Evolutionary conservation across 2,888 invertebrate species (phyloP).

Genomic region (Spisula subtruncata): DNA sequence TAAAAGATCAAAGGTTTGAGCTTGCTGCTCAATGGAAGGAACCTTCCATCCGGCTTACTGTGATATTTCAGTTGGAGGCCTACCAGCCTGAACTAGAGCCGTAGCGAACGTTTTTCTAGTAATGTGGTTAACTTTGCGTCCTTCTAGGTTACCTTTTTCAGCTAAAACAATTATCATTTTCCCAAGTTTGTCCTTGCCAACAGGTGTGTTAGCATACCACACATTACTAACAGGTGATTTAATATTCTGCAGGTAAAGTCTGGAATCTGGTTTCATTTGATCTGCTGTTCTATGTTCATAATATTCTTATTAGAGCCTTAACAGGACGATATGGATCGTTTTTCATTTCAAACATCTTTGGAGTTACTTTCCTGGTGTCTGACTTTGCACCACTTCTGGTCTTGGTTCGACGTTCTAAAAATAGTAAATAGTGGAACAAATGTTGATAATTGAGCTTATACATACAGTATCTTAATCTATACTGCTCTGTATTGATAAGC

Average conservation of each 20-base stretch:
- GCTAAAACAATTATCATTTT: constrained; percentile 37
- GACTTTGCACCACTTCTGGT: no score
- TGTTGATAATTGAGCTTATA: no score
- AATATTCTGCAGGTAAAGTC: constrained; percentile 41
- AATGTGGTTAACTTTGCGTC: constrained; percentile 46
- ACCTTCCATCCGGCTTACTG: constrained; percentile 34
- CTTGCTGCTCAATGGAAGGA: constrained; percentile 21
- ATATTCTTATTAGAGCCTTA: no score
- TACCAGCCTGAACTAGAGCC: constrained; percentile 43
- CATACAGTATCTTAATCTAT: no score
- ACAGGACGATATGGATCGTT: no score
- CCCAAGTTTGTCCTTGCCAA: constrained; percentile 46
- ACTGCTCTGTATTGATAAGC: no score
- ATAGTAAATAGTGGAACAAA: no score
- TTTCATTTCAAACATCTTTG: no score
- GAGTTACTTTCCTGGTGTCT: no score
- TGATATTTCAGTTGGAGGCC: constrained; percentile 43
- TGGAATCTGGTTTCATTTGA: not conserved
- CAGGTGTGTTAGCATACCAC: constrained; percentile 39
- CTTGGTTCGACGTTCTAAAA: no score
- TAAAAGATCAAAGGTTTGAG: not conserved
- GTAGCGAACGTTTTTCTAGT: constrained; percentile 47
- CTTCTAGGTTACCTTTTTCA: constrained; percentile 32
- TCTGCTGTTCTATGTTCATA: not conserved
- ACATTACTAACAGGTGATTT: constrained; percentile 15